A percentile compares a stretch with the other conserved stretches of the same genome.
Evolutionary conservation across 2,888 invertebrate species (phyloP).

Genomic region (Alsophila aescularia): DNA sequence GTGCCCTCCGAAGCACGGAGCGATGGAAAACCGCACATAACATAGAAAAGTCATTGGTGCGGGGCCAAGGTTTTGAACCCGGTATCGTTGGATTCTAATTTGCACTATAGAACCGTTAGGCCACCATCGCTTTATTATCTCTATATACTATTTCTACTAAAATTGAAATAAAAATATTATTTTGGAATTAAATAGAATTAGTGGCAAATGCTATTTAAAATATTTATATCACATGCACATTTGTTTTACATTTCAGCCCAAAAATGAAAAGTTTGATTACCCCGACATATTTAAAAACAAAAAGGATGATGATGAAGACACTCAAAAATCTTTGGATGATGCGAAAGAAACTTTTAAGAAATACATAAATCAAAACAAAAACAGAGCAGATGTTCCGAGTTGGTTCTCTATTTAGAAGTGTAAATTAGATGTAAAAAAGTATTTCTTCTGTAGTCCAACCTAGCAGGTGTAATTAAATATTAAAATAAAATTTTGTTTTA

Average conservation of each 20-base stretch:
- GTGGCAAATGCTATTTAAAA: no score
- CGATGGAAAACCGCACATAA: no score
- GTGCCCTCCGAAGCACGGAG: no score
- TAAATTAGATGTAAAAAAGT: neutral
- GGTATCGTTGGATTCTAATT: no score
- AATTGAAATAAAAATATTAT: no score
- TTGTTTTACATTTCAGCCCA: conserved; percentile 80
- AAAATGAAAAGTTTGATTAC: conserved; percentile 88
- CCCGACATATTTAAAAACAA: conserved; percentile 88
- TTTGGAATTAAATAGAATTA: no score
- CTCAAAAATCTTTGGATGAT: conserved; percentile 85
- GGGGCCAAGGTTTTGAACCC: no score
- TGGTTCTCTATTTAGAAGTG: conserved; percentile 88
- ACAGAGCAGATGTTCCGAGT: conserved; percentile 89
- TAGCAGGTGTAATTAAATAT: neutral
- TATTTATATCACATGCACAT: no score
- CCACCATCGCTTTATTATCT: no score
- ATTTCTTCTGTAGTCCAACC: neutral
- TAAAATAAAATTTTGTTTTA: neutral
- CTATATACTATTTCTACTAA: no score
- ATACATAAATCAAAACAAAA: conserved; percentile 86
- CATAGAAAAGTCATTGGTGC: no score
- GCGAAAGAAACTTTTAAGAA: conserved; percentile 85
- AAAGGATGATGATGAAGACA: conserved; percentile 84
- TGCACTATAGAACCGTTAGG: no score